Base-by-base conservation (phyloP, 1,140 invertebrate species). In the Sitobion miscanthi region DNA sequence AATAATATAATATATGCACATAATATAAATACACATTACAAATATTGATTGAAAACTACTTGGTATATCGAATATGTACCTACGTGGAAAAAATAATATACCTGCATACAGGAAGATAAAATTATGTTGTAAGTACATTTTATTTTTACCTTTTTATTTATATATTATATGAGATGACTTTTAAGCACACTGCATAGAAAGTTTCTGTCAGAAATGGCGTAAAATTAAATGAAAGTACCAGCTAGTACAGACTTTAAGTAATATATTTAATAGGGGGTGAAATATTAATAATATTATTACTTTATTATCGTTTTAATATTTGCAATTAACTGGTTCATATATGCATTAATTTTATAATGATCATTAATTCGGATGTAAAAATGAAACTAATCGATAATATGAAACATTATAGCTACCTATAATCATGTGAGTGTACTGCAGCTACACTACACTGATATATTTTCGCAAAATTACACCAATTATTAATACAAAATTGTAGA, bases 1-100 rank as follows among this genome's bases (percentile, higher is more conserved):
- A 69, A 77, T 17, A 77, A n/a, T n/a, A n/a, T 77, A 77, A 77
- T 77, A n/a, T 77, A 77, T 77, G 62, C n/a, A 77, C n/a, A 77
- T 77, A 77, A 35, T n/a, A 77, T 38, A 17, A 30, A 54, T 57
- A 69, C 9, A 62, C 62, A 69, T 69, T 57, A 69, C 9, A 77
- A 77, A n/a, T 35, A 77, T 77, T 45, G 11, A 45, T 85, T 25
- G 23, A 85, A 85, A 45, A 85, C 35, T 45, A 45, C 83, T 42
- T 4, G 9, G 38, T 25, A 5, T 2, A 2, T 85, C 23, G 42
- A 85, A 85, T 83, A 23, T 42, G 20, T 38, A 83, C 38, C 38
- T 38, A 38, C 21, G 23, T 25, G 9, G 25, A 85, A 30, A n/a
- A 77, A 17, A 62, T 30, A 8, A 23, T 11, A 42, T 83, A 38